Evolutionary conservation across 2,888 invertebrate genomes (phyloP).

Genomic region (Euzetes globulus): DNA sequence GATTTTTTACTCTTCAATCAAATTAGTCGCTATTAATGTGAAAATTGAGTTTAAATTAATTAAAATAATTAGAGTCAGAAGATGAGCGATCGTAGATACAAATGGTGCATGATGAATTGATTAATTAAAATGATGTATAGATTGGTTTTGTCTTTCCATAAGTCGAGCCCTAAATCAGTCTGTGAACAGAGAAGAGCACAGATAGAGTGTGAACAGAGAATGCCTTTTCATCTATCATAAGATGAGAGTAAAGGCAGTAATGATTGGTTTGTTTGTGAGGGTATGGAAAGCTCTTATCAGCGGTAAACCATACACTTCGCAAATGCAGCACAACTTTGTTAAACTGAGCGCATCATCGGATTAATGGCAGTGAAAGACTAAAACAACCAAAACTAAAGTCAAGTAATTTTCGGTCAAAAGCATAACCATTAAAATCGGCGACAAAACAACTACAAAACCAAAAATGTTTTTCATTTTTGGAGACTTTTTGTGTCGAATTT

Average conservation of each 20-base stretch:
- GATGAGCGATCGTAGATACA: not conserved
- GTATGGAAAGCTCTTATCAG: constrained; percentile 12
- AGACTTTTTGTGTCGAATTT: not conserved
- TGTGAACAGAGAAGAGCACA: not conserved
- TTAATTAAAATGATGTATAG: constrained; percentile 19
- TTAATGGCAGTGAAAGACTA: not conserved
- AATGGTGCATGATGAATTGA: not conserved
- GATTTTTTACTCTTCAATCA: too few species aligned
- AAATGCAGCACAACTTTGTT: constrained; percentile 17
- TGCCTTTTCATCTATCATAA: constrained; percentile 19
- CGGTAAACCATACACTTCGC: constrained; percentile 16
- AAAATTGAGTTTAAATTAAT: too few species aligned
- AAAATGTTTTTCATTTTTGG: not conserved
- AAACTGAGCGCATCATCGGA: constrained; percentile 25
- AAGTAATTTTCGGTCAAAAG: constrained; percentile 8
- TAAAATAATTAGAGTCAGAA: too few species aligned
- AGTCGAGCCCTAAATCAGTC: not conserved
- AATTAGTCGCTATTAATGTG: too few species aligned
- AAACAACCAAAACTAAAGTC: constrained; percentile 5
- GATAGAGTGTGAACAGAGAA: not conserved
- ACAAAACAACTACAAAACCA: constrained; percentile 1
- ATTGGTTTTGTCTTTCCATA: constrained; percentile 1
- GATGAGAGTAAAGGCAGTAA: not conserved
- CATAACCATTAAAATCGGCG: not conserved
- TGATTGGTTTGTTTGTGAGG: constrained; percentile 14